Percentiles rank a stretch among this genome's conserved stretches.
Conservation (phyloP, 2,113 vertebrate species). For the Hippocampus guttulatus region DNA sequence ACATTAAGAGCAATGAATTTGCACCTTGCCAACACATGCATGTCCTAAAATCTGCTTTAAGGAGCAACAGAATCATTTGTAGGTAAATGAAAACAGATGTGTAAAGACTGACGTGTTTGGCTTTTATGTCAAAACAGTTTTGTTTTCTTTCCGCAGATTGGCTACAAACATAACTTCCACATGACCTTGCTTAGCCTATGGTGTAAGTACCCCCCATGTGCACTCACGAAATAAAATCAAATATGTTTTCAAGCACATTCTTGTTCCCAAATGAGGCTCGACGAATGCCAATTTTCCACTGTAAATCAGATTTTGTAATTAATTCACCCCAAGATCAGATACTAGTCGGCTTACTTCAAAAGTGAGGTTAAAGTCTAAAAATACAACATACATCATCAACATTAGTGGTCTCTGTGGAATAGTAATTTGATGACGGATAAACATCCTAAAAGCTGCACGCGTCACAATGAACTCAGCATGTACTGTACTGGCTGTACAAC, state of each 20-base stretch:
- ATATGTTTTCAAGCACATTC: constrained; percentile 47
- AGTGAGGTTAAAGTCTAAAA: constrained; percentile 18
- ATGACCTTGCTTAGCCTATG: constrained; percentile 33
- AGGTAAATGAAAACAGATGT: constrained; percentile 36
- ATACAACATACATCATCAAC: constrained; percentile 6
- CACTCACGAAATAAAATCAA: constrained; percentile 42
- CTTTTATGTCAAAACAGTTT: constrained; percentile 24
- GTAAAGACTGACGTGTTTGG: constrained; percentile 19
- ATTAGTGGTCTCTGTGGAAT: constrained; percentile 3
- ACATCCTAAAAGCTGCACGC: constrained; percentile 4
- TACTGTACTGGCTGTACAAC: constrained; percentile 14
- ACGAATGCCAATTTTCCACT: constrained; percentile 53
- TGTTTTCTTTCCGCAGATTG: constrained; percentile 25
- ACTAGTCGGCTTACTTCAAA: constrained; percentile 4
- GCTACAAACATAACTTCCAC: constrained; percentile 35
- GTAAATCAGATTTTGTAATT: constrained; percentile 46
- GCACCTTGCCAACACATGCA: constrained; percentile 5
- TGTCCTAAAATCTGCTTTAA: neutral
- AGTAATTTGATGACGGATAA: neutral
- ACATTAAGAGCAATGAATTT: neutral
- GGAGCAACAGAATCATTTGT: neutral
- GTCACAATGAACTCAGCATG: constrained; percentile 12
- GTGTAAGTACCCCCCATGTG: constrained; percentile 40
- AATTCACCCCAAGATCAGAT: constrained; percentile 23
- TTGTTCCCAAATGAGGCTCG: constrained; percentile 43